Percentiles rank a stretch among this genome's conserved stretches.
These are phyloP conservation scores for Mormyrus lacerda DNA, from an alignment of 2,113 vertebrate species.

Conservation along the genomic window DNA sequence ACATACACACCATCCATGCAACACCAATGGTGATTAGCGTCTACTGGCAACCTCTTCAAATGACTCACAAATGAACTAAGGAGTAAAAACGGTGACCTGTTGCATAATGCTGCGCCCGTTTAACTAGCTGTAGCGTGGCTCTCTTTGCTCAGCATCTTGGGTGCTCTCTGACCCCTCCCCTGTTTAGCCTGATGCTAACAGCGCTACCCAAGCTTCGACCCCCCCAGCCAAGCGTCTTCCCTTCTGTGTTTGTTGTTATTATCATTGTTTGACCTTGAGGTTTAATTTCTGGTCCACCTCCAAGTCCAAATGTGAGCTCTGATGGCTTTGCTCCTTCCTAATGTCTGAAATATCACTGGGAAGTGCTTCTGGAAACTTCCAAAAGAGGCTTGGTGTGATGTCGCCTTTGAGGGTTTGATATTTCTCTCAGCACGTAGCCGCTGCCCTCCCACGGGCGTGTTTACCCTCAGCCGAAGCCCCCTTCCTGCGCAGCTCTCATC, in stretches of 20 bases:
- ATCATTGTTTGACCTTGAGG: neutral
- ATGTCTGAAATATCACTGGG: constrained; percentile 27
- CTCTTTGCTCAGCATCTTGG: neutral
- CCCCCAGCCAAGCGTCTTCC: neutral
- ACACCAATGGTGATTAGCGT: neutral
- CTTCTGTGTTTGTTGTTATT: neutral
- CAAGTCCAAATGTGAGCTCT: neutral
- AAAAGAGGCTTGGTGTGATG: constrained; percentile 36
- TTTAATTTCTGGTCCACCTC: neutral
- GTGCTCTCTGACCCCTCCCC: neutral
- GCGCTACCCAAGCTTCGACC: neutral
- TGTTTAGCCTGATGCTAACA: neutral
- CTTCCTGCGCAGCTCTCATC: constrained; percentile 41
- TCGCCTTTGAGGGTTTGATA: constrained; percentile 34
- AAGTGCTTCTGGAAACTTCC: constrained; percentile 31
- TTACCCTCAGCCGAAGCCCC: constrained; percentile 42
- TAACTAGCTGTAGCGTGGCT: neutral
- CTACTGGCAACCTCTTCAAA: neutral
- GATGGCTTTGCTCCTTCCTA: constrained; percentile 27
- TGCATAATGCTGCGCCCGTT: neutral
- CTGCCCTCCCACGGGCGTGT: constrained; percentile 34
- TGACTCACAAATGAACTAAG: neutral
- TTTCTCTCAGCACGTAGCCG: constrained; percentile 41
- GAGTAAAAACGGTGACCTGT: neutral
- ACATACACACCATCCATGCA: neutral